Evolutionary conservation across 2,797 vertebrate genomes (phyloP).

Genomic region (Nannoperca obscura): DNA sequence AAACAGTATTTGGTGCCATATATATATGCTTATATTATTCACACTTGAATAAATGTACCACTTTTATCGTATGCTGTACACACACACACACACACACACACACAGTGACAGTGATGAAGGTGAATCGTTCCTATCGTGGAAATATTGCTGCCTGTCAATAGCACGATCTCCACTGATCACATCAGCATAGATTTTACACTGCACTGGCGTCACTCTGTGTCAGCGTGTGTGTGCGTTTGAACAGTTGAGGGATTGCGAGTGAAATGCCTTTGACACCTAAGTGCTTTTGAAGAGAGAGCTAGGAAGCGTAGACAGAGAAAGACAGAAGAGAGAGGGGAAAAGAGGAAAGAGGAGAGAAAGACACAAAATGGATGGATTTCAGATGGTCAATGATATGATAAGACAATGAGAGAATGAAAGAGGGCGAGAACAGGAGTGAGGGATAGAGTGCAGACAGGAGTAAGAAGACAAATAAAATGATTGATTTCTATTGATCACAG

Average conservation of each 20-base stretch:
- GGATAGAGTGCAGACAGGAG: constrained; percentile 39
- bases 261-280: constrained; percentile 82
- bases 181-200: constrained; percentile 86
- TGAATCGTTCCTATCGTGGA: constrained; percentile 79
- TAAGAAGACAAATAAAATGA: constrained; percentile 55
- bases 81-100: constrained; percentile 17
- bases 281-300: constrained; percentile 68
- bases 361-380: constrained; percentile 75
- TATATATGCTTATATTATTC: not conserved
- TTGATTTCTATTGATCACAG: constrained; percentile 56
- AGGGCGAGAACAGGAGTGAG: constrained; percentile 27
- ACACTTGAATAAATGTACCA: not conserved
- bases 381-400: constrained; percentile 77
- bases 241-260: constrained; percentile 77
- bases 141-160: constrained; percentile 84
- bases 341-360: constrained; percentile 58
- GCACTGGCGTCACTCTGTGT: constrained; percentile 59
- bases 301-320: constrained; percentile 44
- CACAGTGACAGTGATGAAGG: constrained; percentile 81
- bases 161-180: constrained; percentile 78
- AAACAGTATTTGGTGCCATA: constrained; percentile 10
- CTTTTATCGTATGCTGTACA: constrained; percentile 9
- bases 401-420: constrained; percentile 59
- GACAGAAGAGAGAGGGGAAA: constrained; percentile 41
- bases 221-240: constrained; percentile 54